Evolutionary conservation across 2,113 vertebrate genomes (phyloP), one percentile per base, ranked within the genome.

Genomic region (Salvator merianae): DNA sequence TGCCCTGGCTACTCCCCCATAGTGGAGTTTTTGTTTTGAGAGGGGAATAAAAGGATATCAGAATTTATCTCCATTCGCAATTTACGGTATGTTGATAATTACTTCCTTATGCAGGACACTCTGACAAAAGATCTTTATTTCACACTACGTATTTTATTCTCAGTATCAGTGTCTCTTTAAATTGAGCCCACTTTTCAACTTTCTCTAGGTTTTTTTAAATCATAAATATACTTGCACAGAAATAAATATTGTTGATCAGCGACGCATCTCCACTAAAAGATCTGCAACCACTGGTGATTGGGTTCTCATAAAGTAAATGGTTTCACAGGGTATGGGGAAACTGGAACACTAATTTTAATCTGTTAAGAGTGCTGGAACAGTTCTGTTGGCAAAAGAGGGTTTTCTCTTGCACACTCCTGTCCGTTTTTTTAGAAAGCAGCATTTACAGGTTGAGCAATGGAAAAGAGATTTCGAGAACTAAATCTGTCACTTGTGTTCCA

Each of bases 401-500:
- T 74, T 9, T 13, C 71, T 59, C 16, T 2, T 20, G 28, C 43
- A 36, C 36, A 24, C 24, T 40, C 3, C 22, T 36, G 6, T 38
- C 34, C 24, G 3, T 20, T 2, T 71, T 40, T 40, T 24, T 26
- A 26, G 10, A 59, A 34, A 32, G 43, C 7, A 55, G n/a, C 3
- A 76, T 75, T 16, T 28, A 20, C 20, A 59, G 12, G 50, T 14
- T 68, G 47, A 14, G 5, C 20, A 22, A 26, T 34, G 32, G 4
- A 10, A 13, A 55, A 26, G 7, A 36, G 24, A 36, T 50, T n/a
- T 7, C 66, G 68, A 53, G 0, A 55, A 20, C 13, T 87, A 85
- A 83, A 91, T 87, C 87, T 91, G 85, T 89, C 79, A 87, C 91
- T 93, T 93, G 79, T 90, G 32, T 95, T 96, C 69, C 88, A 99